Evolutionary conservation across 2,113 vertebrate species (phyloP).

Genomic region (Cacatua alba): DNA sequence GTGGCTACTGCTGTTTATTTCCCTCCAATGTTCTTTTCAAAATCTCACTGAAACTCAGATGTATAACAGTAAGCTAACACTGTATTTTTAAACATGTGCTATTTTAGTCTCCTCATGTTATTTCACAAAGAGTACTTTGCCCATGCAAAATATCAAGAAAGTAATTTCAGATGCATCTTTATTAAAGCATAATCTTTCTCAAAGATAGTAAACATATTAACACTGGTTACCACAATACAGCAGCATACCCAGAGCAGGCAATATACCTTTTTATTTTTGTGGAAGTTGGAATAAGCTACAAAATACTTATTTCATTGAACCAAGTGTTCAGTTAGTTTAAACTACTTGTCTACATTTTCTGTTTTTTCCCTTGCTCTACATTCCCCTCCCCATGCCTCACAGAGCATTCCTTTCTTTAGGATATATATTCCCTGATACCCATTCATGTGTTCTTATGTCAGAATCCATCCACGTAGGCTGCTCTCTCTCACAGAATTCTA

Average conservation of each 20-base stretch:
- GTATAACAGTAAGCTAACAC: not conserved
- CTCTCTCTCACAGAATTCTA: not conserved
- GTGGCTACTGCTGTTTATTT: not conserved
- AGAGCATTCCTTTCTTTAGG: not conserved
- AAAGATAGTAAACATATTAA: not conserved
- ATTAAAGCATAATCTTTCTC: not conserved
- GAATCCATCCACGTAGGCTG: not conserved
- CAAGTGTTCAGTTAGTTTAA: not conserved
- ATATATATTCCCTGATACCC: not conserved
- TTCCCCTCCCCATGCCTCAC: not conserved
- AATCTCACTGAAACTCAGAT: not conserved
- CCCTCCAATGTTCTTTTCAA: not conserved
- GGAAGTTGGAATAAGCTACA: not conserved
- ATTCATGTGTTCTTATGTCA: not conserved
- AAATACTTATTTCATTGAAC: slow-evolving; percentile 9
- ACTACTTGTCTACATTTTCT: not conserved
- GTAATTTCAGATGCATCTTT: not conserved
- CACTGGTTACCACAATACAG: not conserved
- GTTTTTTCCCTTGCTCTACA: not conserved
- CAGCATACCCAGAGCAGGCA: not conserved
- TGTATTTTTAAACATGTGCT: not conserved
- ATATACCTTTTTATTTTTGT: not conserved
- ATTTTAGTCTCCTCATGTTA: not conserved
- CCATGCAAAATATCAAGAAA: not conserved
- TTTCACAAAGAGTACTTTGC: not conserved